Evolutionary conservation across 1,140 invertebrate genomes (phyloP), one percentile per base, ranked within the genome.

Genomic region (Brachionus calyciflorus): DNA sequence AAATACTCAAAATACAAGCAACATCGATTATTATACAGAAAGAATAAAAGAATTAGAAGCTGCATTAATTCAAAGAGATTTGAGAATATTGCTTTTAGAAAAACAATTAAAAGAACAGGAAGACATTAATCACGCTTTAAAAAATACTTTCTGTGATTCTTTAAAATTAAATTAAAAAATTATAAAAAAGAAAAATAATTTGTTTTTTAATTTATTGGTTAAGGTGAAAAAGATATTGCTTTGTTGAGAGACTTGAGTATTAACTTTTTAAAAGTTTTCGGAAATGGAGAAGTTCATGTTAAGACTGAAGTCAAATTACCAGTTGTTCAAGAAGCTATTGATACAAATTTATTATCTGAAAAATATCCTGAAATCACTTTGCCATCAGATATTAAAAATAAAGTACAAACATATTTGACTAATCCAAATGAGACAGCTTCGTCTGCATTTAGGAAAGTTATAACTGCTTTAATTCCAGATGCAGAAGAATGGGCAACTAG

Each of bases 401-500:
- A 60, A 60, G 55, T 60, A 10, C 55, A 60, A 60, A 60, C 28
- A n/a, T 60, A 60, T 28, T 60, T 60, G 55, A 33, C 33, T 19
- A 60, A 60, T 60, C 55, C 55, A 3, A 60, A 60, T 9, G 55
- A 60, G 17, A 60, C 55, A 60, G 28, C 55, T 3, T 60, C 55
- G 19, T 60, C 55, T n/a, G 55, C 55, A 19, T 60, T 60, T 17
- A 2, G 55, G 37, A 60, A 60, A 60, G 55, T 60, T 33, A 60
- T 60, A 33, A 60, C 55, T n/a, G 55, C 55, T 37, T 60, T 60
- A 19, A 60, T 60, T 19, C 55, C 55, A 19, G 55, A 60, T 37
- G 33, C 55, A 60, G 55, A 60, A 17, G 55, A 60, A 37, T 60
- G 55, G 55, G 55, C 55, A 10, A 60, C 55, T 60, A 60, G 55